These are phyloP conservation scores for Neodiprion fabricii DNA, from an alignment of 1,140 invertebrate genomes.

Conservation along the genomic window DNA sequence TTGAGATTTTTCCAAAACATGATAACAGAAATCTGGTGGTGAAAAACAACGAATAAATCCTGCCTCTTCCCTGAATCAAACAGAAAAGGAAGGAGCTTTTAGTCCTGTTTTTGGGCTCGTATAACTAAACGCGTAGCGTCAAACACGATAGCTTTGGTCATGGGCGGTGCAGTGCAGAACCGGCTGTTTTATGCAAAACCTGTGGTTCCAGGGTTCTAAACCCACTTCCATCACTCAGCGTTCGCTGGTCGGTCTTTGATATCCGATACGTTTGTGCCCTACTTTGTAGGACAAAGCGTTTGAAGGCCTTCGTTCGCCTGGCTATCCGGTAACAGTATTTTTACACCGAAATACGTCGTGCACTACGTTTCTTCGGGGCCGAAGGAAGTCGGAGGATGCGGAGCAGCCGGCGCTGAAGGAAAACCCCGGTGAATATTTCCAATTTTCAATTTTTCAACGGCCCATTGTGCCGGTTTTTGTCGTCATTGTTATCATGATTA, in stretches of 20 bases:
- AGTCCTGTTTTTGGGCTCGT: neutral
- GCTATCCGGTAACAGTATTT: conserved; percentile 40
- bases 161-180: neutral
- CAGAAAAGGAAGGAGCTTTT: neutral
- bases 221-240: conserved; percentile 33
- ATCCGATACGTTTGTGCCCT: conserved; percentile 50
- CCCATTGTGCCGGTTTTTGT: too few relatives aligned
- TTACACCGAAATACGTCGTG: conserved; percentile 37
- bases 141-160: neutral
- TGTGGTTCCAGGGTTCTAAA: neutral
- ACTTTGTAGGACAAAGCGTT: conserved; percentile 35
- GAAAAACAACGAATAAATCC: too few relatives aligned
- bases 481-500: too few relatives aligned
- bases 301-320: conserved; percentile 41
- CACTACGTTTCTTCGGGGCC: too few relatives aligned
- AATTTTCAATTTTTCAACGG: neutral
- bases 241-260: conserved; percentile 43
- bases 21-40: too few relatives aligned
- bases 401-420: neutral
- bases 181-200: conserved; percentile 34
- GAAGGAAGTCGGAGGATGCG: neutral
- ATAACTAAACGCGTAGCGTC: neutral
- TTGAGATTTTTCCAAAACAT: too few relatives aligned
- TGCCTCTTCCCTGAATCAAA: too few relatives aligned
- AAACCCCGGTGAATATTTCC: neutral